A percentile compares a stretch with the other conserved stretches of the same genome.
phyloP scores from a whole-genome alignment of 2,113 vertebrate genomes.

The Myodes glareolus region DNA sequence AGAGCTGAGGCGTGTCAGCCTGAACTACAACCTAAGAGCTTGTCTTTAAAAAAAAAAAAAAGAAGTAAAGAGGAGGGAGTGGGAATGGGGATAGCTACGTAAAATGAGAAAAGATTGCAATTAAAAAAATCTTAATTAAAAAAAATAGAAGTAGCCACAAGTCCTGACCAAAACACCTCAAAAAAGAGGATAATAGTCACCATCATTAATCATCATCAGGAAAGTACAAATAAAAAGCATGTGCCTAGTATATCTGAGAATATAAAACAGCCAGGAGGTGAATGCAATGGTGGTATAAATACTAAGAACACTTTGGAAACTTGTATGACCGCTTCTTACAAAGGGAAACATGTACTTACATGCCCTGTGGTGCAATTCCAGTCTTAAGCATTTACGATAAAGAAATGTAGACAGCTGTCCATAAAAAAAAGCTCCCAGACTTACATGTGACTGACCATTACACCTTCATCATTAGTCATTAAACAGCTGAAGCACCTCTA shows the following conservation, averaged over 20 bases:
- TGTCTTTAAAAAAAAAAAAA: neutral
- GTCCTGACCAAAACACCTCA: neutral
- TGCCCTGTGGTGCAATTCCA: neutral
- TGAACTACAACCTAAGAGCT: neutral
- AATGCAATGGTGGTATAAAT: neutral
- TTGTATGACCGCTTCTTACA: neutral
- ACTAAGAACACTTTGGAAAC: neutral
- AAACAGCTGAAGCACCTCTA: neutral
- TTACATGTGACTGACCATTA: neutral
- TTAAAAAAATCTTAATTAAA: neutral
- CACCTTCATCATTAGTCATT: neutral
- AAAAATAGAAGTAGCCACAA: neutral
- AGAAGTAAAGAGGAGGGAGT: neutral
- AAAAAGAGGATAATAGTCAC: neutral
- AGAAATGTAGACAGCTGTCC: neutral
- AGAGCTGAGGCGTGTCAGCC: neutral
- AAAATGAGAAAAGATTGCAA: no score
- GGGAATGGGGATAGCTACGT: no score
- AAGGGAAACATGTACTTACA: neutral
- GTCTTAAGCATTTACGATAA: neutral
- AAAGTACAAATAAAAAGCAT: constrained; percentile 1
- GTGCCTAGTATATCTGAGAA: neutral
- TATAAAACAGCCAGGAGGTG: neutral
- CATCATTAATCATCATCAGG: constrained; percentile 22
- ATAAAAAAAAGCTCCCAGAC: neutral